Percentiles rank a stretch among this genome's conserved stretches.
Evolutionary conservation across 2,113 vertebrate genomes (phyloP).

Genomic region (Perccottus glenii): DNA sequence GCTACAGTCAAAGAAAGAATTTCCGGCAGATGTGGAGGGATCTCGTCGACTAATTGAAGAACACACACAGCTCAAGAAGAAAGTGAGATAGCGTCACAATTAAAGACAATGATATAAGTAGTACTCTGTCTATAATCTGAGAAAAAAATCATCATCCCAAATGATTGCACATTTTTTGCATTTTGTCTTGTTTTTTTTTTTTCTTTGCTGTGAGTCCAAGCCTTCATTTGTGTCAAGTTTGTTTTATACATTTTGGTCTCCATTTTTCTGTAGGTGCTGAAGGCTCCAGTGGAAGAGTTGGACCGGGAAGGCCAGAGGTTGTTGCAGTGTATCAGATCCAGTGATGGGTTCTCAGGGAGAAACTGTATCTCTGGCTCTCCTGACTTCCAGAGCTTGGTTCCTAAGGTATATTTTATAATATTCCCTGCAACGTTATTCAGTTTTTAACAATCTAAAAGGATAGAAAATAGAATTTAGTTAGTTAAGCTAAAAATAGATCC

Average conservation of each 20-base stretch:
- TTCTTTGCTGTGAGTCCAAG: no score
- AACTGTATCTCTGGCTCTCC: constrained; percentile 97
- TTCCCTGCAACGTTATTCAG: not conserved
- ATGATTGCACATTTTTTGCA: no score
- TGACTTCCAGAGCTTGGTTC: constrained; percentile 97
- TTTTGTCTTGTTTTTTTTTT: no score
- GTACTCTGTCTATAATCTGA: no score
- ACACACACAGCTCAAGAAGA: constrained; percentile 96
- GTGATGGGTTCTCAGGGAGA: constrained; percentile 93
- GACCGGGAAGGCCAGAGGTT: constrained; percentile 96
- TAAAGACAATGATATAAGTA: no score
- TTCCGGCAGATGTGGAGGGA: constrained; percentile 95
- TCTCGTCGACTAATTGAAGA: constrained; percentile 94
- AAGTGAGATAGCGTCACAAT: constrained; percentile 53
- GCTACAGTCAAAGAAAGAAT: constrained; percentile 93
- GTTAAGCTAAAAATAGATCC: not conserved
- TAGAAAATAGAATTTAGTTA: no score
- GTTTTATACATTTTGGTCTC: no score
- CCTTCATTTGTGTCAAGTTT: no score
- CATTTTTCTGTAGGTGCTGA: constrained; percentile 81
- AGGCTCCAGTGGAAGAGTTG: constrained; percentile 96
- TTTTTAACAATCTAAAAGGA: no score
- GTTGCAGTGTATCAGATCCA: constrained; percentile 93
- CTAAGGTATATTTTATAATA: constrained; percentile 76
- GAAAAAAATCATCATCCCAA: no score